Evolutionary conservation across 2,797 vertebrate genomes (phyloP).

Genomic region (Myotis myotis): DNA sequence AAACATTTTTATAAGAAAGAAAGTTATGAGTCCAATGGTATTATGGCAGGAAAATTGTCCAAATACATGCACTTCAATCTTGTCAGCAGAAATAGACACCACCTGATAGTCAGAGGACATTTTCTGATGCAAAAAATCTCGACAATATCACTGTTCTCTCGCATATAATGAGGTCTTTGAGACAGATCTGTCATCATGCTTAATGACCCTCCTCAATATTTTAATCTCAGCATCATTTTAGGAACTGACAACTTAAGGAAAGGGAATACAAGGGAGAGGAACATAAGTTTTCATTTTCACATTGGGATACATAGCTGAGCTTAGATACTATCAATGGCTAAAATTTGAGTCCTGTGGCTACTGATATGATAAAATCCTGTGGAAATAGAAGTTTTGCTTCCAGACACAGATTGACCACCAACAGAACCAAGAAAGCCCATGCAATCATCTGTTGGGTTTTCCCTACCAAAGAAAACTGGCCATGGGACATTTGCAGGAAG

Average conservation of each 20-base stretch:
- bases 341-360: slow-evolving; percentile 39
- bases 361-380: slow-evolving; percentile 42
- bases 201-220: slow-evolving; percentile 41
- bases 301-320: slow-evolving; percentile 42
- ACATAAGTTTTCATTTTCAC: slow-evolving; percentile 59
- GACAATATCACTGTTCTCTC: neutral
- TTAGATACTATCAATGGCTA: neutral
- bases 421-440: slow-evolving; percentile 39
- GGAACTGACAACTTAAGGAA: slow-evolving; percentile 40
- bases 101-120: slow-evolving; percentile 35
- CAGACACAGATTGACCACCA: slow-evolving; percentile 35
- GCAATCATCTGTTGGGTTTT: slow-evolving; percentile 19
- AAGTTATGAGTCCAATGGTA: neutral
- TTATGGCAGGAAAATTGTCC: neutral
- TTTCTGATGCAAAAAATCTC: slow-evolving; percentile 51
- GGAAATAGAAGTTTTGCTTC: slow-evolving; percentile 58
- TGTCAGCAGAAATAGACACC: slow-evolving; percentile 29
- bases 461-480: neutral
- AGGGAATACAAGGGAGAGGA: neutral
- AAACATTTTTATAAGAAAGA: slow-evolving; percentile 51
- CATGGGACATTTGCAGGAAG: neutral
- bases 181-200: neutral
- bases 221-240: slow-evolving; percentile 57
- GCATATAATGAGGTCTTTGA: neutral
- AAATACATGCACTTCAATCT: slow-evolving; percentile 30